Evolutionary conservation across 2,113 vertebrate species (phyloP), one percentile per base, ranked within the genome.

Genomic region (Aythya baeri): DNA sequence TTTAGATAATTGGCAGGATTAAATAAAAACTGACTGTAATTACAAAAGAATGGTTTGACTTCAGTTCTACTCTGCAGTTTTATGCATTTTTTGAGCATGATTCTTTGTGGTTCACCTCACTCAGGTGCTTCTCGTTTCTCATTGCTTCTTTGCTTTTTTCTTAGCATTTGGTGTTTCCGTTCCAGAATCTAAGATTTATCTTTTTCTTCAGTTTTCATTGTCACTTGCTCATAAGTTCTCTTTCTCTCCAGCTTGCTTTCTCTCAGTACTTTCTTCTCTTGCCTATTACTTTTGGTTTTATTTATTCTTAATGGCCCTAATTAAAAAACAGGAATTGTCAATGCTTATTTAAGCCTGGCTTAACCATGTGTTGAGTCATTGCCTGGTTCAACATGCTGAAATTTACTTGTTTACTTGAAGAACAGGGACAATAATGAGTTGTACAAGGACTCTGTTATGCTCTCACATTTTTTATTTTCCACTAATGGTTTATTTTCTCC

Each of bases 1-100:
- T 97, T 96, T 43, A 97, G 73, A 63, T 97, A 97, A 97, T 97
- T 97, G 79, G 87, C 68, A 88, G 79, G 61, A 94, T 97, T 96
- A 92, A 94, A 86, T 86, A 87, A 93, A 97, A 97, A 86, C 54
- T 85, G 71, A 34, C n/a, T 91, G 83, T 91, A 96, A 94, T 96
- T 97, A 86, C 58, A 86, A 83, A 97, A 93, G 34, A 72, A 44
- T 66, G 78, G 62, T 83, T 87, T 93, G 25, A 76, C 94, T 97
- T 94, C 84, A 63, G 81, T 86, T 93, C 77, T 91, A 36, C 82
- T 66, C 21, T 96, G 32, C 23, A 83, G 61, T 49, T 81, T 94
- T 83, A 83, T 78, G 54, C 6, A 0, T 58, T 22, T 72, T 85
- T 76, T 31, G 44, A 66, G 26, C 31, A 82, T 67, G 29, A n/a